A percentile compares a stretch with the other conserved stretches of the same genome.
phyloP scores from a whole-genome alignment of 2,113 vertebrate species.

The Trinectes maculatus region DNA sequence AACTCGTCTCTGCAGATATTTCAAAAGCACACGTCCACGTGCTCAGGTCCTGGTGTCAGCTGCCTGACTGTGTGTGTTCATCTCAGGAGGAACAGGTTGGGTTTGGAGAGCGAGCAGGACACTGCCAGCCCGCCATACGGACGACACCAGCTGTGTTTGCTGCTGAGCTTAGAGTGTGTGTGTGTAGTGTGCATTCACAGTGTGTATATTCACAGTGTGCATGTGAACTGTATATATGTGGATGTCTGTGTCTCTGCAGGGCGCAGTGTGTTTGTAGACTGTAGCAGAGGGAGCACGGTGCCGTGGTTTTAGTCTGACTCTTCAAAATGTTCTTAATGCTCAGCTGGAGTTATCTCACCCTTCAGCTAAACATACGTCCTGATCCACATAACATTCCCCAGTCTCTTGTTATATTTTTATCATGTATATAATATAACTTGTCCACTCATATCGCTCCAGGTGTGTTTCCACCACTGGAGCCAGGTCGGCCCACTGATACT shows the following conservation, averaged over 20 bases:
- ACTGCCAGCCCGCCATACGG: conserved; percentile 69
- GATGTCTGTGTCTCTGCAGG: conserved; percentile 35
- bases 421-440: no score
- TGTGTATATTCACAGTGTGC: conserved; percentile 66
- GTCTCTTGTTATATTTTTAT: no score
- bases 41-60: conserved; percentile 57
- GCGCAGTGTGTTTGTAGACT: conserved; percentile 46
- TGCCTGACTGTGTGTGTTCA: conserved; percentile 68
- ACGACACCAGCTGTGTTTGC: conserved; percentile 76
- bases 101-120: conserved; percentile 71
- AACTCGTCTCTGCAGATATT: conserved; percentile 26
- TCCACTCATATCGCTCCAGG: no score
- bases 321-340: conserved; percentile 43
- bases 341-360: conserved; percentile 10
- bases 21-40: conserved; percentile 5
- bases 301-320: conserved; percentile 24
- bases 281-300: conserved; percentile 26
- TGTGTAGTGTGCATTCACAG: conserved; percentile 23
- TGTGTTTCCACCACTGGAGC: no score
- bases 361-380: conserved; percentile 5
- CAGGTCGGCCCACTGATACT: conserved; percentile 49
- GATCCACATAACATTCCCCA: no score
- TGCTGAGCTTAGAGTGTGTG: conserved; percentile 70
- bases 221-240: conserved; percentile 31
- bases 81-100: conserved; percentile 77